Evolutionary conservation across 2,797 vertebrate genomes (phyloP).

Genomic region (Sarcophilus harrisii): DNA sequence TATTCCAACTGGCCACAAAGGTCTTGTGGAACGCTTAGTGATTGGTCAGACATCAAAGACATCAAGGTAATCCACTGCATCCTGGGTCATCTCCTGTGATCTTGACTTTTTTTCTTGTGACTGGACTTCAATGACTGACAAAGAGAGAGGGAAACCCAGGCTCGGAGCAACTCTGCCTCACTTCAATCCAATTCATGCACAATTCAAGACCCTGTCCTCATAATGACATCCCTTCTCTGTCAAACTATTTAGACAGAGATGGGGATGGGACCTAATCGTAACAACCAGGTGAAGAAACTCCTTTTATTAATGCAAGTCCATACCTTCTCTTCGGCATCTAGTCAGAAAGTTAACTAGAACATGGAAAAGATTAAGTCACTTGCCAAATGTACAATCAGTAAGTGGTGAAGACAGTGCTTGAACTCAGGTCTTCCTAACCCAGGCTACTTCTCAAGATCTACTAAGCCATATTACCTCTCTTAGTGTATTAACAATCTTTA

Average conservation of each 20-base stretch:
- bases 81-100: background rate
- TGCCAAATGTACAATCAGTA: background rate
- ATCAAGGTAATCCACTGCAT: background rate
- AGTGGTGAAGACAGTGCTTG: background rate
- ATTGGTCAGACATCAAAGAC: background rate
- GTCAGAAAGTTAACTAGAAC: background rate
- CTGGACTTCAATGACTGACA: background rate
- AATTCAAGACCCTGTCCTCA: background rate
- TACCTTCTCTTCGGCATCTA: background rate
- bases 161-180: background rate
- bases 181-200: background rate
- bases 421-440: background rate
- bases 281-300: background rate
- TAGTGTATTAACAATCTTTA: background rate
- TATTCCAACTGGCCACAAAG: background rate
- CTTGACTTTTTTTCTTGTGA: background rate
- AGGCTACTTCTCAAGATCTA: background rate
- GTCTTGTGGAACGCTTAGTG: background rate
- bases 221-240: background rate
- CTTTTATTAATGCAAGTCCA: background rate
- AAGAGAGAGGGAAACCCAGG: background rate
- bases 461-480: background rate
- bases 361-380: background rate
- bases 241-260: background rate
- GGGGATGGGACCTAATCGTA: background rate